phyloP scores from a whole-genome alignment of 2,888 invertebrate species.

The Megalurothrips usitatus region DNA sequence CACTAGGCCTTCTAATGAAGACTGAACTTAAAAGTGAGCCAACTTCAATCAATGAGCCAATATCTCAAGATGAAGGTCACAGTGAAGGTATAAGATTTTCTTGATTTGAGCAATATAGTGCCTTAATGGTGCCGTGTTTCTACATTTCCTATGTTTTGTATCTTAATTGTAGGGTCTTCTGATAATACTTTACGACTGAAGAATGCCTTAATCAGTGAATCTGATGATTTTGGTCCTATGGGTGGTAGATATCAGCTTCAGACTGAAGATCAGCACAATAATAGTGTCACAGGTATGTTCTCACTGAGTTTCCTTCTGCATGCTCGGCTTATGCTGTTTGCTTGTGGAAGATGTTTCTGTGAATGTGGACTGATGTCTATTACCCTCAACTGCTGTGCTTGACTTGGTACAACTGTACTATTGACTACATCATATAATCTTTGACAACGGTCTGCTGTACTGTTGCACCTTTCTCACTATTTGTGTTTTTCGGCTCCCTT shows the following conservation, averaged over 20 bases:
- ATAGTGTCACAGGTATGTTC: slow-evolving; percentile 55
- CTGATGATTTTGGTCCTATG: slow-evolving; percentile 72
- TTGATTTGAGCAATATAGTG: neutral
- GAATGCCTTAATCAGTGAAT: slow-evolving; percentile 68
- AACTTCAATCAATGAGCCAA: neutral
- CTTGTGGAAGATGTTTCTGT: too few relatives aligned
- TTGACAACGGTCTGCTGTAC: too few relatives aligned
- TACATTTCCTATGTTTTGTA: neutral
- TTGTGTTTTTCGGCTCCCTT: too few relatives aligned
- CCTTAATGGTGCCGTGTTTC: neutral
- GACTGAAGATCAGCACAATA: slow-evolving; percentile 64
- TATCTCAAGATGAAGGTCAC: neutral
- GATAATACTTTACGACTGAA: slow-evolving; percentile 48
- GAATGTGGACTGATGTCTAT: too few relatives aligned
- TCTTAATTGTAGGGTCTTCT: slow-evolving; percentile 25
- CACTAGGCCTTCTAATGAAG: neutral
- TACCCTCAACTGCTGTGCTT: too few relatives aligned
- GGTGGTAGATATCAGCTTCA: slow-evolving; percentile 64
- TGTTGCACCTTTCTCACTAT: too few relatives aligned
- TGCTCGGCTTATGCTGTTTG: too few relatives aligned
- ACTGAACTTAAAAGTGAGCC: slow-evolving; percentile 10
- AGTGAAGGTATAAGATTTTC: neutral
- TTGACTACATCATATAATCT: too few relatives aligned
- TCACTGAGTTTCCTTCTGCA: neutral
- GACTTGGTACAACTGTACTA: too few relatives aligned